phyloP scores from a whole-genome alignment of 1,140 invertebrate genomes.

The Temnothorax longispinosus region DNA sequence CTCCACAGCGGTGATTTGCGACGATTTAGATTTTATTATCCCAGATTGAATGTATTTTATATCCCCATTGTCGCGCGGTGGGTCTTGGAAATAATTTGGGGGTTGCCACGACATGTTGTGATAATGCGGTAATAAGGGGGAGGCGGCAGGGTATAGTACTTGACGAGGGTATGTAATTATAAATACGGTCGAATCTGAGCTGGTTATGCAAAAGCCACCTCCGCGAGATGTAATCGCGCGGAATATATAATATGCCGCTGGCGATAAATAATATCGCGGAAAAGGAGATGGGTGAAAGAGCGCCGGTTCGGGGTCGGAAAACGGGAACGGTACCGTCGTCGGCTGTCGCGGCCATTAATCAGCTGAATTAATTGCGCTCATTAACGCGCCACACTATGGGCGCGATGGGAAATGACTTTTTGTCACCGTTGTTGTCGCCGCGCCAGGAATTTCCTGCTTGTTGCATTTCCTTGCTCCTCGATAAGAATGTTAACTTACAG shows the following conservation, averaged over 20 bases:
- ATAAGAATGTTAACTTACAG: slow-evolving; percentile 11
- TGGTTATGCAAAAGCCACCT: slow-evolving; percentile 71
- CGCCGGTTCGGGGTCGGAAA: neutral
- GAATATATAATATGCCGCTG: slow-evolving; percentile 71
- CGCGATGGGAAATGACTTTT: slow-evolving; percentile 32
- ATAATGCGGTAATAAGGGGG: slow-evolving; percentile 58
- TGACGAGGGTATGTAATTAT: slow-evolving; percentile 74
- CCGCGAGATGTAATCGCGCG: slow-evolving; percentile 52
- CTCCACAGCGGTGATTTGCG: neutral
- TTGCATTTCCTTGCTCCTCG: neutral
- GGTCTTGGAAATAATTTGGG: neutral
- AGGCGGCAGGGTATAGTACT: slow-evolving; percentile 15
- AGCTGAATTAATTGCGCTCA: slow-evolving; percentile 74
- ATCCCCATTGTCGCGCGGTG: neutral
- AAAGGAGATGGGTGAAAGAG: slow-evolving; percentile 10
- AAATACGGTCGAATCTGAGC: slow-evolving; percentile 71
- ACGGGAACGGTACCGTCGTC: slow-evolving; percentile 63
- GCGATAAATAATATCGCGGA: slow-evolving; percentile 75
- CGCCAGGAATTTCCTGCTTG: slow-evolving; percentile 15
- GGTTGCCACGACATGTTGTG: neutral
- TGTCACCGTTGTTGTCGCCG: slow-evolving; percentile 7
- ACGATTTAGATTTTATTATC: neutral
- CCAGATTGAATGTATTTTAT: neutral
- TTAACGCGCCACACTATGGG: slow-evolving; percentile 67
- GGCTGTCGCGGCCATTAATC: slow-evolving; percentile 71